Evolutionary conservation across 2,888 invertebrate species (phyloP).

Genomic region (Ptychoptera contaminata): DNA sequence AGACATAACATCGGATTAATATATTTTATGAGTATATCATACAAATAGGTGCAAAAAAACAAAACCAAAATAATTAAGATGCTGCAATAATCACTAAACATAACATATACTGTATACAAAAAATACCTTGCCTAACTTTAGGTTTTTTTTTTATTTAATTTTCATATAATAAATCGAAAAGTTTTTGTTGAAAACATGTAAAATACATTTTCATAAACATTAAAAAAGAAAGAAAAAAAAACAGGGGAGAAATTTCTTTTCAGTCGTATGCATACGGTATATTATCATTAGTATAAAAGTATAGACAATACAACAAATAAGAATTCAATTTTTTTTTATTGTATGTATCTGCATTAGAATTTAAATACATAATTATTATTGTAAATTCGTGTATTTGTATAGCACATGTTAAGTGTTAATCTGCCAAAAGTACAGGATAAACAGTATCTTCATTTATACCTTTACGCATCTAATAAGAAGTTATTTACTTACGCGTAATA

Average conservation of each 20-base stretch:
- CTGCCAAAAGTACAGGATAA: neutral
- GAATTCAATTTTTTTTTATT: too few species aligned
- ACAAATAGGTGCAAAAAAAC: neutral
- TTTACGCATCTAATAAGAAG: conserved; percentile 3
- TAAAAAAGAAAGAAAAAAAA: too few species aligned
- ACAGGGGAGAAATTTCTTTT: too few species aligned
- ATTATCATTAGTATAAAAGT: too few species aligned
- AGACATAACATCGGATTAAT: conserved; percentile 2
- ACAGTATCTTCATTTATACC: neutral
- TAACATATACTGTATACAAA: too few species aligned
- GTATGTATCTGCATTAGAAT: neutral
- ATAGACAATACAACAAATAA: too few species aligned
- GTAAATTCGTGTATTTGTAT: neutral
- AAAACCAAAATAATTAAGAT: too few species aligned
- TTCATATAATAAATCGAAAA: neutral
- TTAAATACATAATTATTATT: neutral
- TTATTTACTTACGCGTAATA: conserved; percentile 1
- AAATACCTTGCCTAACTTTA: too few species aligned
- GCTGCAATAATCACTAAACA: too few species aligned
- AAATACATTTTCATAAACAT: neutral
- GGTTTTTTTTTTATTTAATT: neutral
- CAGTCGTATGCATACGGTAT: too few species aligned
- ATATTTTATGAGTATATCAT: conserved; percentile 2
- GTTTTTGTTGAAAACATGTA: neutral
- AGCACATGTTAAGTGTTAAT: neutral